Conservation (phyloP, 2,888 invertebrate species). For the Lutraria lutraria region DNA sequence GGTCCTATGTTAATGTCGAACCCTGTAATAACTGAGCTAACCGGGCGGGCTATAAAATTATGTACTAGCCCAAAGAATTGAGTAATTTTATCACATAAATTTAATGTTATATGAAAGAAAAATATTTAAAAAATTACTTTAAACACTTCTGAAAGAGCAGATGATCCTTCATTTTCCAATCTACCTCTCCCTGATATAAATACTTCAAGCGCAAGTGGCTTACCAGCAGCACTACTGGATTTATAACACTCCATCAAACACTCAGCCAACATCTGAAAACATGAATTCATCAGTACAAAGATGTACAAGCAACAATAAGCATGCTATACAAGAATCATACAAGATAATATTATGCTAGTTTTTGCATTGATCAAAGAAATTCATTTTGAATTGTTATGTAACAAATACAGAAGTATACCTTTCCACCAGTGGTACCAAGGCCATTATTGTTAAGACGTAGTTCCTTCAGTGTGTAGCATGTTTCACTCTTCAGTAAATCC, state of each 20-base stretch:
- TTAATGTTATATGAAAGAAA: no score
- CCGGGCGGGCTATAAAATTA: no score
- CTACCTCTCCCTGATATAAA: conserved; percentile 98
- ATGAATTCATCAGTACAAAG: not conserved
- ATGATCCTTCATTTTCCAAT: conserved; percentile 97
- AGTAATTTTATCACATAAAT: no score
- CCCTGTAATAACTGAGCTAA: no score
- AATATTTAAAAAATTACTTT: conserved; percentile 87
- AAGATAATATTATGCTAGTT: not conserved
- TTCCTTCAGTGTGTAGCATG: conserved; percentile 94
- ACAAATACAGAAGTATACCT: conserved; percentile 83
- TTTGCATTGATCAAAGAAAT: no score
- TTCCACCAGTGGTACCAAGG: conserved; percentile 95
- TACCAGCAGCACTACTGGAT: conserved; percentile 89
- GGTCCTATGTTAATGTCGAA: no score
- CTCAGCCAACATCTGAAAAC: conserved; percentile 90
- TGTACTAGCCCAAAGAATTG: no score
- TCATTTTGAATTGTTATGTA: no score
- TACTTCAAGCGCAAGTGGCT: conserved; percentile 92
- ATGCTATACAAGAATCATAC: not conserved
- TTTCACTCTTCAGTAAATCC: conserved; percentile 92
- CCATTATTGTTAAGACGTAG: conserved; percentile 97
- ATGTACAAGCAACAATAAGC: not conserved
- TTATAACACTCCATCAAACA: conserved; percentile 91
- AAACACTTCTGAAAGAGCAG: conserved; percentile 94